These are phyloP conservation scores for Endotricha flammealis DNA, from an alignment of 2,888 invertebrate genomes.

Conservation along the genomic window DNA sequence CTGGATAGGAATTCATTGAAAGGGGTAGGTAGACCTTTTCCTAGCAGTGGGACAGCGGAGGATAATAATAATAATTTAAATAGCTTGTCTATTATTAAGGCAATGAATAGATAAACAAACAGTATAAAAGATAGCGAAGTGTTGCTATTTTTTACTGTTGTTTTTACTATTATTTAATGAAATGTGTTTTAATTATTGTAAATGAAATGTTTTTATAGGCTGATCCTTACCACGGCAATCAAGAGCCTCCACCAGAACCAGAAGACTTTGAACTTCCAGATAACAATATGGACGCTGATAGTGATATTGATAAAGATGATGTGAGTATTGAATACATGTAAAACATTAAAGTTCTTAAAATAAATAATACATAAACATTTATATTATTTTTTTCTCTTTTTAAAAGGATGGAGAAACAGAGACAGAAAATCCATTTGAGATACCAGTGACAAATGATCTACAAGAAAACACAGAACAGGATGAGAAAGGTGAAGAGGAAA, in stretches of 20 bases:
- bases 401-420: constrained; percentile 74
- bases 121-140: too few species aligned
- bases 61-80: too few species aligned
- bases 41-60: too few species aligned
- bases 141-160: too few species aligned
- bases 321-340: constrained; percentile 34
- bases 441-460: constrained; percentile 83
- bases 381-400: constrained; percentile 3
- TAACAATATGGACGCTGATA: constrained; percentile 89
- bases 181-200: too few species aligned
- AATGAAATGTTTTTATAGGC: too few species aligned
- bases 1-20: too few species aligned
- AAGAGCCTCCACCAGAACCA: constrained; percentile 87
- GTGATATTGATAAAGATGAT: constrained; percentile 79
- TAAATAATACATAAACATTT: background rate
- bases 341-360: too few species aligned
- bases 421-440: constrained; percentile 91
- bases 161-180: too few species aligned
- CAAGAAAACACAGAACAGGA: constrained; percentile 51
- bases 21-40: too few species aligned
- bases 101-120: too few species aligned
- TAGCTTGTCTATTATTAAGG: too few species aligned
- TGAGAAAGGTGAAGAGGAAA: constrained; percentile 49
- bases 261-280: constrained; percentile 94
- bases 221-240: constrained; percentile 90